Base-by-base conservation (phyloP, 2,888 invertebrate genomes). In the Synanthedon vespiformis region DNA sequence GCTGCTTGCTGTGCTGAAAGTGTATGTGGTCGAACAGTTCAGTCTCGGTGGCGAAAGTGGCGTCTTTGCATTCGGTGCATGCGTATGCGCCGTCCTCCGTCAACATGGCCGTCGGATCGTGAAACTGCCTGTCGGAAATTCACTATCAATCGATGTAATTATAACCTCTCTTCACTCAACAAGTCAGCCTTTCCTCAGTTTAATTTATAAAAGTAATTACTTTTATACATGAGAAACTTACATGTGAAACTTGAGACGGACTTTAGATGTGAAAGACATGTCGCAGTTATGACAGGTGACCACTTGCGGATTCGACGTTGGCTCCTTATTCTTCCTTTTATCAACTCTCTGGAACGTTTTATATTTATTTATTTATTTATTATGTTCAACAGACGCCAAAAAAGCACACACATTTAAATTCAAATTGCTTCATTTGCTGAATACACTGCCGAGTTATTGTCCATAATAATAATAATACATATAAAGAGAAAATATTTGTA, bases 21-120 rank as follows among this genome's bases (percentile, higher is more conserved):
- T 88, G 88, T 1, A 89, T 78, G 62, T 89, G 89, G 61, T 89
- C 88, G 61, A 89, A 89, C 51, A 89, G 69, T 8, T 76, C 78
- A 0, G 80, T 79, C 61, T 89, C 89, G 3, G 80, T 77, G 0
- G 58, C 53, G 58, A 82, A 82, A 8, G 56, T 69, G 0, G 63
- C 57, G n/a, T 58, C 63, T 0, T 59, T 58, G 49, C 87, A 86
- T 47, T 77, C 70, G 0, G 60, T 51, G 54, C 86, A 87, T 0
- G 57, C 54, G 65, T 84, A 87, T 6, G 62, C 59, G 0, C 79
- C 78, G 0, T 70, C 68, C 0, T 65, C 40, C 0, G 71, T 65
- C 0, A 72, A 56, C 55, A 77, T 59, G 14, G 62, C 61, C 0
- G 67, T 70, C 0, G 64, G 8, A 13, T 48, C 48, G 63, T 87